phyloP scores from a whole-genome alignment of 2,797 vertebrate species.

The Synanceia verrucosa region DNA sequence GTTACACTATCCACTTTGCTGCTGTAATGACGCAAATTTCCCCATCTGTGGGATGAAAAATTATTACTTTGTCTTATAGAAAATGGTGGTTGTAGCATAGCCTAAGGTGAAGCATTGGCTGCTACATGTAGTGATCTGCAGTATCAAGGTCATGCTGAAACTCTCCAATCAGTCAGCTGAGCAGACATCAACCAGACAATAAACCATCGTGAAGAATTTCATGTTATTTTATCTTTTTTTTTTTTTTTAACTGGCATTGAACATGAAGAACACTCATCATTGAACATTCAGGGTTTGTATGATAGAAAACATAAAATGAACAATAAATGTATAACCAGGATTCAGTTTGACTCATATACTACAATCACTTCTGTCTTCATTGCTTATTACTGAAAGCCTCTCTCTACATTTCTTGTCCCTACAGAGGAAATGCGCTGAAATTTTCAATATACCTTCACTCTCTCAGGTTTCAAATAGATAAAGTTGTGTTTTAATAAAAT shows the following conservation, averaged over 20 bases:
- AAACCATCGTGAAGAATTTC: too few relatives aligned
- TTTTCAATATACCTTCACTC: neutral
- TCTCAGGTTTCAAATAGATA: constrained; percentile 20
- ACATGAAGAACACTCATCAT: neutral
- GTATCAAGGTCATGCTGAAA: too few relatives aligned
- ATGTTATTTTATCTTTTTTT: neutral
- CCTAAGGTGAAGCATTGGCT: too few relatives aligned
- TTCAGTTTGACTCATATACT: neutral
- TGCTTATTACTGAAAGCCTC: neutral
- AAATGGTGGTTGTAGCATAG: too few relatives aligned
- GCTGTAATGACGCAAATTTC: too few relatives aligned
- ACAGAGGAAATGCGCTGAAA: neutral
- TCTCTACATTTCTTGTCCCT: neutral
- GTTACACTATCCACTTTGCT: too few relatives aligned
- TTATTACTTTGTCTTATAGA: too few relatives aligned
- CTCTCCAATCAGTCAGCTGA: too few relatives aligned
- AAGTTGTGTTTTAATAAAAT: constrained; percentile 13
- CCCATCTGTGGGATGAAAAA: too few relatives aligned
- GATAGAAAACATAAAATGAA: neutral
- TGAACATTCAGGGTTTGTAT: neutral
- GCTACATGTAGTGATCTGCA: too few relatives aligned
- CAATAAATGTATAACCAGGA: neutral
- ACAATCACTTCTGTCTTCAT: neutral
- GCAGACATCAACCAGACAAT: too few relatives aligned
- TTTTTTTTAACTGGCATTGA: neutral